Evolutionary conservation across 2,888 invertebrate genomes (phyloP), one percentile per base, ranked within the genome.

Genomic region (Cryptops parisi): DNA sequence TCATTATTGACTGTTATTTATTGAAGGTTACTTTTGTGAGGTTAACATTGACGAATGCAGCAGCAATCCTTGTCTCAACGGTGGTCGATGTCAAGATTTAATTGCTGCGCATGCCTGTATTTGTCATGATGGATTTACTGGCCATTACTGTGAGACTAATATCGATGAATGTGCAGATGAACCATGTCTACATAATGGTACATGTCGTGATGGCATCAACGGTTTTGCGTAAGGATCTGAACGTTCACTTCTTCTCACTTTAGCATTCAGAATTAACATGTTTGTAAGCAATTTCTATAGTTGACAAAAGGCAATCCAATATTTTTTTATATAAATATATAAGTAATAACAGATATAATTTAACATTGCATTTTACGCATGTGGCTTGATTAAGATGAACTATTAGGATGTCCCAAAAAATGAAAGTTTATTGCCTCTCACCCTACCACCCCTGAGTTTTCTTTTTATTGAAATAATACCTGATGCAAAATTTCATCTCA

Each of bases 41-140:
- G 63, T 63, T 22, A 61, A 69, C 41, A 64, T 75, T 17, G 68
- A 76, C 61, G 72, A 81, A 3, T 81, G 81, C 61, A 74, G 73
- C 58, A 75, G 72, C 61, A 63, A 70, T 47, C 77, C 77, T 0
- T 80, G 80, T 59, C 65, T 65, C 44, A 70, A 72, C 56, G 73
- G 72, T 50, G 73, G 69, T 3, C 65, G 63, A 1, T 75, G 75
- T 51, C 33, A 58, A 15, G 62, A 65, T 47, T 54, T 57, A 26
- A 57, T 62, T 6, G 58, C 61, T 23, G 59, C 59, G 46, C 62
- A 59, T 51, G 47, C 55, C 19, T 67, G 67, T 51, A 49, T 57
- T 15, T 68, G 67, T 54, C 59, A 59, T 23, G 57, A 60, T 4
- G 64, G 64, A 5, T 65, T 60, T 54, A 59, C 59, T 41, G 66